A percentile compares a stretch with the other conserved stretches of the same genome.
phyloP scores from a whole-genome alignment of 2,797 vertebrate genomes.

The Rhynchotus rufescens region DNA sequence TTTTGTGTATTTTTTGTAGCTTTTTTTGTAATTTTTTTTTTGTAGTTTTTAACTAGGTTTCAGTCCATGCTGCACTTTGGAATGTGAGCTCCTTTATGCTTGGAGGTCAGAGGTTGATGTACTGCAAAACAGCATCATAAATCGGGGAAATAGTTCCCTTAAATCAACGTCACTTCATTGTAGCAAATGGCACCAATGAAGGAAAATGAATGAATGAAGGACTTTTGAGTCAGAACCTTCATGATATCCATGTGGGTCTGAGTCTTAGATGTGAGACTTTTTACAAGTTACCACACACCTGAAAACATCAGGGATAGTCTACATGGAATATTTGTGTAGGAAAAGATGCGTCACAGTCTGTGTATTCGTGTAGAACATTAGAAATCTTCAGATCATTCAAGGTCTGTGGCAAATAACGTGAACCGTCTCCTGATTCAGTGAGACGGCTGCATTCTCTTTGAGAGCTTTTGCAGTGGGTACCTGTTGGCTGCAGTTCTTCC shows the following conservation, averaged over 20 bases:
- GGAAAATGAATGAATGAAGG: too few species aligned
- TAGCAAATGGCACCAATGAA: slow-evolving; percentile 18
- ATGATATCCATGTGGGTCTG: accelerated
- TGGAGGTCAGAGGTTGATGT: background rate
- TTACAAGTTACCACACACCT: background rate
- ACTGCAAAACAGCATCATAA: slow-evolving; percentile 21
- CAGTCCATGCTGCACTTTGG: background rate
- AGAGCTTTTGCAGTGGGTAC: accelerated
- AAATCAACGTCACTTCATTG: background rate
- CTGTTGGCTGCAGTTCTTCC: background rate
- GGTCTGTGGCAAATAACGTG: too few species aligned
- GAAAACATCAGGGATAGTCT: background rate
- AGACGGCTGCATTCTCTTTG: background rate
- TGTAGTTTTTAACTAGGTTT: background rate
- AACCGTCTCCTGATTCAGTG: accelerated
- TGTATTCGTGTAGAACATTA: background rate
- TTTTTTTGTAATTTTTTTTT: too few species aligned
- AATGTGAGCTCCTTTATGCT: background rate
- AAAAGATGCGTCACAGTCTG: accelerated
- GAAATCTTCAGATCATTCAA: background rate
- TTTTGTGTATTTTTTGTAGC: background rate
- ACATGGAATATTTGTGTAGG: accelerated
- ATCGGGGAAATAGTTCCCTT: background rate
- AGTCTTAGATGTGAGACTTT: accelerated
- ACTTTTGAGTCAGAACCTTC: background rate